Base-by-base conservation (phyloP, 2,113 vertebrate species). In the Rattus rattus region DNA sequence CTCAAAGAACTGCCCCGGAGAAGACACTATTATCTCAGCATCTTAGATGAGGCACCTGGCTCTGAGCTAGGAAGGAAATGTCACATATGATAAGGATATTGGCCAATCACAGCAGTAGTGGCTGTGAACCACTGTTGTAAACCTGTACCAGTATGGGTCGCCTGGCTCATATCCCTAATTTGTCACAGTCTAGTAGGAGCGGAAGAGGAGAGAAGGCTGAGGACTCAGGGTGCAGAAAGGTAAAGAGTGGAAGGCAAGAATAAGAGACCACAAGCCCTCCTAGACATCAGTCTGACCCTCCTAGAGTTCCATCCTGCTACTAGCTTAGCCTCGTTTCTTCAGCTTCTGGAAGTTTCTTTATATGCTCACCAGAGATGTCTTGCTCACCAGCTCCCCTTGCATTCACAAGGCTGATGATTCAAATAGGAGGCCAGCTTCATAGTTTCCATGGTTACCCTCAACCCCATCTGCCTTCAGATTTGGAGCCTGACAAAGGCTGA, bases 1-100 rank as follows among this genome's bases (percentile, higher is more conserved):
- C 80, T 49, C 43, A 43, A 0, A 1, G 79, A 69, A 39, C n/a
- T 1, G 6, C 5, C 2, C 0, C 1, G 26, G 22, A 30, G 36
- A 90, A 91, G 89, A 39, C 73, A 47, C 20, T n/a, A 52, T 39
- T 33, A 30, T 76, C n/a, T 47, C 36, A 24, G 24, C 59, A 20
- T 91, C 69, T 70, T 6, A 22, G 14, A 67, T 16, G 36, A 94
- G 54, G 61, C 63, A 10, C 24, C 63, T 49, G 72, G 61, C 6
- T 36, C 84, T 91, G 17, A 36, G 39, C 56, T 88, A 70, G 81
- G 67, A 39, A 33, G 28, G 7, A 89, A 39, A 72, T 20, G 20
- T 49, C 70, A 59, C 63, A 84, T 61, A 61, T 69, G 54, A 75
- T 30, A 52, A 39, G 24, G 85, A 14, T 0, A 43, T 3, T 0